Conservation (phyloP, 1,140 invertebrate species). For the Cecropterus lyciades region DNA sequence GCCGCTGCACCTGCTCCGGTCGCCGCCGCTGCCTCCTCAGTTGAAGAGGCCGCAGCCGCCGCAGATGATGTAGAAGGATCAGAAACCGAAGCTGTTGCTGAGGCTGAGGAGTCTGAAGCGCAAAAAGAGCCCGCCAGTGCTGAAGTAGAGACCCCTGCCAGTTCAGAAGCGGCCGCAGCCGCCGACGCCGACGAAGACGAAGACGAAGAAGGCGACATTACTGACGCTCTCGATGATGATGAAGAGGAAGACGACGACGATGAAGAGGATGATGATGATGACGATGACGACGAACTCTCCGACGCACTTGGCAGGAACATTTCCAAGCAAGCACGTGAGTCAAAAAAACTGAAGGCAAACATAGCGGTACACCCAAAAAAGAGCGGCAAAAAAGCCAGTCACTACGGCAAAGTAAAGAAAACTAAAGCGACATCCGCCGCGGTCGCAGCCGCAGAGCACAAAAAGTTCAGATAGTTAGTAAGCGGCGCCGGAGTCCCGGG, state of each 20-base stretch:
- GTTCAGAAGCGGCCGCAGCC: conserved; percentile 73
- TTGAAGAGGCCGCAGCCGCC: conserved; percentile 73
- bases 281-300: conserved; percentile 87
- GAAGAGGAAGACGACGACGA: conserved; percentile 90
- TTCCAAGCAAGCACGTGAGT: conserved; percentile 90
- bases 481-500: conserved; percentile 54
- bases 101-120: conserved; percentile 68
- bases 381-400: conserved; percentile 84
- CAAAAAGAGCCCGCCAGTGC: conserved; percentile 73
- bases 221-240: conserved; percentile 86
- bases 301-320: conserved; percentile 86
- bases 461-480: conserved; percentile 83
- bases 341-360: conserved; percentile 86
- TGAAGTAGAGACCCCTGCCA: conserved; percentile 63
- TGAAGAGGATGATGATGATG: conserved; percentile 90
- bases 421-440: conserved; percentile 76
- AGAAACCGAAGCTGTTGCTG: conserved; percentile 75
- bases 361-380: conserved; percentile 84
- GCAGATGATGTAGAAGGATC: conserved; percentile 78
- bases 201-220: conserved; percentile 86
- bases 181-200: conserved; percentile 86
- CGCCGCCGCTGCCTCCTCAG: conserved; percentile 67
- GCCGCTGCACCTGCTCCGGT: conserved; percentile 72
- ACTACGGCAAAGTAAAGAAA: conserved; percentile 79
- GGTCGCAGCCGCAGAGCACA: conserved; percentile 72